Percentiles rank a stretch among this genome's conserved stretches.
Conservation (phyloP, 2,797 vertebrate genomes). For the Rhynchotus rufescens region DNA sequence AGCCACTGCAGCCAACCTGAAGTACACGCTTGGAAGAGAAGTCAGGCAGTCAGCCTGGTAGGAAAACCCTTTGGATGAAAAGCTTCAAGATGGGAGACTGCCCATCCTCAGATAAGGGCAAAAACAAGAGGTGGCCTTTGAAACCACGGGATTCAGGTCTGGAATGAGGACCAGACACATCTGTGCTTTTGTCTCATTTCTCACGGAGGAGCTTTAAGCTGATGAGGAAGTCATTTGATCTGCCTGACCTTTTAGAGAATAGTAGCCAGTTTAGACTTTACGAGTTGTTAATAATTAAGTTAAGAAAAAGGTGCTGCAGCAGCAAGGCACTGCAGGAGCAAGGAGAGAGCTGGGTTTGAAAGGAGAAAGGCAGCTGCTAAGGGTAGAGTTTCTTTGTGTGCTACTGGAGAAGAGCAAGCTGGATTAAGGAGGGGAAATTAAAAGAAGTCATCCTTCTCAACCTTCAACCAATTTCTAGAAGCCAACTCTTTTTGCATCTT, state of each 20-base stretch:
- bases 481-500: neutral
- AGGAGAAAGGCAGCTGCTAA: neutral
- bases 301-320: slow-evolving; percentile 18
- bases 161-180: neutral
- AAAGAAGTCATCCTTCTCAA: neutral
- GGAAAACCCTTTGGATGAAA: slow-evolving; percentile 26
- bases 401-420: neutral
- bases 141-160: neutral
- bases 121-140: slow-evolving; percentile 24
- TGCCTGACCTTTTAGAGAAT: slow-evolving; percentile 60
- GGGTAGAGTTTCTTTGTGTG: neutral
- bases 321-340: neutral
- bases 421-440: neutral
- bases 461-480: neutral
- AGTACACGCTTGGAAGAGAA: neutral
- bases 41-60: neutral
- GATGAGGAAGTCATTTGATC: slow-evolving; percentile 42
- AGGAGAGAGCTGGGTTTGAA: neutral
- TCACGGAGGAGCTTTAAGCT: slow-evolving; percentile 39
- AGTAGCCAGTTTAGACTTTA: slow-evolving; percentile 42
- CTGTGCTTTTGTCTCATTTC: slow-evolving; percentile 8
- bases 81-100: neutral
- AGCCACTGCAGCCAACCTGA: neutral
- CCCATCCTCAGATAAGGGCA: neutral
- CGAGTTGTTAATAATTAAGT: slow-evolving; percentile 40